These are phyloP conservation scores for Coreius guichenoti DNA, from an alignment of 2,797 vertebrate species.

Conservation along the genomic window DNA sequence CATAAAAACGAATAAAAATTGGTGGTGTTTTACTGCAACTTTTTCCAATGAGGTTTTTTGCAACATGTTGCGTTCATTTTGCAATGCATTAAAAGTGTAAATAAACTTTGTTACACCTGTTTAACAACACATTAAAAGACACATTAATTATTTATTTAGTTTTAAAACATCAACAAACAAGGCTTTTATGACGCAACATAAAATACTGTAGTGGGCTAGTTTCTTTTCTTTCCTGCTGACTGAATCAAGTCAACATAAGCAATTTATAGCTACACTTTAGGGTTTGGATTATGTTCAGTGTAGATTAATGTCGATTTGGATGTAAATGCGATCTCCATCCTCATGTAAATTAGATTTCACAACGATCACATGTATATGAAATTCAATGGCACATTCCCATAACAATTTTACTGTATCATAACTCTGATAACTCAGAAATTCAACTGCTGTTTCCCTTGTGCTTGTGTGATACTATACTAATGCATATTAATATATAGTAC, in stretches of 20 bases:
- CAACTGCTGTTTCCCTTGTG: background rate
- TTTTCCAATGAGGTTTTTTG: too few species aligned
- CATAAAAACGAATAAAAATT: background rate
- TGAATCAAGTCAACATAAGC: background rate
- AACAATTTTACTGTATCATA: too few species aligned
- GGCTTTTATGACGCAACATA: background rate
- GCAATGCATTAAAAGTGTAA: background rate
- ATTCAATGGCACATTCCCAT: background rate
- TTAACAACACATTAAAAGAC: background rate
- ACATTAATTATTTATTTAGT: background rate
- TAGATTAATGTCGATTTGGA: background rate
- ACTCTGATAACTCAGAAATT: background rate
- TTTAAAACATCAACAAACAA: background rate
- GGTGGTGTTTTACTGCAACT: background rate
- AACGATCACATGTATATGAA: background rate
- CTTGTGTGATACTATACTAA: background rate
- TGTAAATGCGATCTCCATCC: background rate
- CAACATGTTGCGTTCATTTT: background rate
- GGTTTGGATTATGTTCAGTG: constrained; percentile 2
- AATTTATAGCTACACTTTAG: background rate
- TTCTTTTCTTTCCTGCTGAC: background rate
- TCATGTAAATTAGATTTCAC: constrained; percentile 1
- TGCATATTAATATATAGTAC: too few species aligned
- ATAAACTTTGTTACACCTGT: background rate
- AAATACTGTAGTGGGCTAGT: background rate